Base-by-base conservation (phyloP, 1,140 invertebrate species). In the Asbolus verrucosus region DNA sequence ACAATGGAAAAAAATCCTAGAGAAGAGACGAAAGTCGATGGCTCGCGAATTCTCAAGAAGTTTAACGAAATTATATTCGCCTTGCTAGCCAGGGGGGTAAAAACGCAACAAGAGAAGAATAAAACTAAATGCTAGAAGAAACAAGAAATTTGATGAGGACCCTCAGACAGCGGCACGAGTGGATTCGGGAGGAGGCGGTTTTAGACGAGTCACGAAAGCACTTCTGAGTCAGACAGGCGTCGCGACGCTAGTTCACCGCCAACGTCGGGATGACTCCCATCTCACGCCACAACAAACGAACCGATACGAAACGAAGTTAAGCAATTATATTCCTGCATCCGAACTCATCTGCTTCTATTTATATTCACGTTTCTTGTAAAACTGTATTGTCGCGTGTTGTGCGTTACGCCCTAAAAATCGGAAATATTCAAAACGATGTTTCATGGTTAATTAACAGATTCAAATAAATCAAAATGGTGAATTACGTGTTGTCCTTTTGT, bases 401-500 rank as follows among this genome's bases (percentile, higher is more conserved):
- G 41, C 19, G 24, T 27, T n/a, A n/a, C n/a, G n/a, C n/a, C n/a
- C 24, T 27, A 4, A 27, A 27, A 27, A 27, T 27, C 3, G 46
- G n/a, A n/a, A n/a, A n/a, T n/a, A n/a, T n/a, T 54, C 46, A 19
- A 21, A 54, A 54, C 5, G 8, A 54, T 54, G 46, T 54, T 54
- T 54, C 27, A 54, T 54, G 27, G 27, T 54, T 27, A 54, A 54
- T 27, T n/a, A 27, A 30, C 27, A n/a, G 27, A 14, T 43, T 11
- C 18, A 46, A 46, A 46, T 46, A 1, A 46, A 19, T 9, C 46
- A 73, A 72, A 72, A 78, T 78, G 77, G 76, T 81, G 71, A 81
- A 81, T 72, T 80, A 80, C 74, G 77, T 81, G 71, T 67, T 91
- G 86, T 90, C 90, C 41, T 91, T 87, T 79, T 94, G 92, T 82